These are phyloP conservation scores for Muntiacus muntjak DNA, from an alignment of 2,113 vertebrate species.

Conservation along the genomic window DNA sequence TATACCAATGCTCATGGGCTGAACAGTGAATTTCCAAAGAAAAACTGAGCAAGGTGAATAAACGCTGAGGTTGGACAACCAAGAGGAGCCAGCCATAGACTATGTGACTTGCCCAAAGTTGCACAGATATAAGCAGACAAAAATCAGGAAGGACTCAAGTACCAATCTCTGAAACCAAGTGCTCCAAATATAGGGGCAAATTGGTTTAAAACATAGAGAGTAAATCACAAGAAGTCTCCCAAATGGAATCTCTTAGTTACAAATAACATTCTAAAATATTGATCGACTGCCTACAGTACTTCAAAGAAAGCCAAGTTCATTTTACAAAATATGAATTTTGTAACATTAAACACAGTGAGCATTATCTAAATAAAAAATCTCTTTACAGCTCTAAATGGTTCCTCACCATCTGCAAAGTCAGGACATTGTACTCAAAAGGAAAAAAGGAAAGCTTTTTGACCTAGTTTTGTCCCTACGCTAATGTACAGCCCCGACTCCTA, in stretches of 20 bases:
- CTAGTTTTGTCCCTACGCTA: constrained; percentile 55
- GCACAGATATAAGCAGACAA: background rate
- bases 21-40: background rate
- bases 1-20: background rate
- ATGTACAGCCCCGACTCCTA: background rate
- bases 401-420: constrained; percentile 50
- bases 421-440: constrained; percentile 25
- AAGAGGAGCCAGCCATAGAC: background rate
- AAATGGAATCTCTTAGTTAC: background rate
- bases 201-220: background rate
- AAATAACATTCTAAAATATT: constrained; percentile 35
- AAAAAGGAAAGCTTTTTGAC: constrained; percentile 59
- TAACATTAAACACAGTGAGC: constrained; percentile 49
- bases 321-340: constrained; percentile 24
- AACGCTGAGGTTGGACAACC: background rate
- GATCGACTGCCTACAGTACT: background rate
- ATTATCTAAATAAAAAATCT: constrained; percentile 62
- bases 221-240: background rate
- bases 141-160: background rate
- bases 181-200: background rate
- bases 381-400: constrained; percentile 44
- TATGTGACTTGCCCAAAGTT: background rate
- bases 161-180: background rate
- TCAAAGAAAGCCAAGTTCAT: constrained; percentile 32
- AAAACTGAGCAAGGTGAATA: background rate